phyloP scores from a whole-genome alignment of 2,888 invertebrate species.

The Clivina fossor region DNA sequence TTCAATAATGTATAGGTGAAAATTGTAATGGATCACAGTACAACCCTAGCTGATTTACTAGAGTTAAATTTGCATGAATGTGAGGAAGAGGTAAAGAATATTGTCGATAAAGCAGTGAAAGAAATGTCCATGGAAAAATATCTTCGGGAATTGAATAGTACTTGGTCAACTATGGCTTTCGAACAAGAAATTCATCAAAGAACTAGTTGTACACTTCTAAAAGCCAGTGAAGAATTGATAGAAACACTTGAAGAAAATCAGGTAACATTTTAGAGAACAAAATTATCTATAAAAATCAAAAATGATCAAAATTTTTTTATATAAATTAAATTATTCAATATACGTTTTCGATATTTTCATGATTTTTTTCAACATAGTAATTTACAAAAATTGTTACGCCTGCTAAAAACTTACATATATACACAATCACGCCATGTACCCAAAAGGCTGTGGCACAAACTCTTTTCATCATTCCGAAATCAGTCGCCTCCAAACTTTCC shows the following conservation, averaged over 20 bases:
- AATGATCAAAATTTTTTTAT: no score
- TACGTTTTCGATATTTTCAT: no score
- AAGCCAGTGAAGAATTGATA: slow-evolving; percentile 93
- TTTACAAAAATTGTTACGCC: no score
- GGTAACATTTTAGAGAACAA: slow-evolving; percentile 57
- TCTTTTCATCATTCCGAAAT: no score
- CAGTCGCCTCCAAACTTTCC: no score
- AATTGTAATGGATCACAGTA: slow-evolving; percentile 91
- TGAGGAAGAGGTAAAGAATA: slow-evolving; percentile 96
- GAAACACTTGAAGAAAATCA: slow-evolving; percentile 98
- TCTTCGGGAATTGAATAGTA: slow-evolving; percentile 83
- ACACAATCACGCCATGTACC: no score
- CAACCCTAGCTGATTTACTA: slow-evolving; percentile 88
- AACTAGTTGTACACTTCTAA: slow-evolving; percentile 82
- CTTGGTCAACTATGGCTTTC: slow-evolving; percentile 93
- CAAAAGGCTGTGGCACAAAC: no score
- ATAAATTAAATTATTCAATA: no score
- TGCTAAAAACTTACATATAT: no score
- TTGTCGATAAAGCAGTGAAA: slow-evolving; percentile 97
- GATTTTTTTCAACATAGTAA: no score
- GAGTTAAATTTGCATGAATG: slow-evolving; percentile 93
- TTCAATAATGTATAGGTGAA: slow-evolving; percentile 69
- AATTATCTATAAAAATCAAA: slow-evolving; percentile 11
- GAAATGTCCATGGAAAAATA: slow-evolving; percentile 99
- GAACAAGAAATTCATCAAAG: slow-evolving; percentile 85